Evolutionary conservation across 2,797 vertebrate genomes (phyloP), one percentile per base, ranked within the genome.

Genomic region (Mus caroli): DNA sequence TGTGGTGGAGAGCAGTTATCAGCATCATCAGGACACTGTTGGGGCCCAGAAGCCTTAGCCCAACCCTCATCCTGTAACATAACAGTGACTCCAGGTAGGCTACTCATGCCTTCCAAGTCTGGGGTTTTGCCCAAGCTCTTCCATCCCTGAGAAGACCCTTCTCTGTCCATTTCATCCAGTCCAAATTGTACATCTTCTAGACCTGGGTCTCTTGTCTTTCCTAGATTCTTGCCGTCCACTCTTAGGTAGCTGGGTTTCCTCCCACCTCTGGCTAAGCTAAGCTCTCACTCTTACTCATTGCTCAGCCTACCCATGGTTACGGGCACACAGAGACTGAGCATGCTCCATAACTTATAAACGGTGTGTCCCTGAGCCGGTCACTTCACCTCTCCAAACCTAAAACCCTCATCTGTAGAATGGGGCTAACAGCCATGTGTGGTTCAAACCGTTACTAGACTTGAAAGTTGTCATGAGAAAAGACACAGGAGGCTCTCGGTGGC

Each of bases 121-220:
- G 0, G 4, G 62, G 6, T 75, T 89, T 92, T 78, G 37, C 71
- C 22, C 73, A 37, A 83, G 34, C 93, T 86, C 64, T 82, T 96
- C 71, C 40, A 78, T 73, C 22, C n/a, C 3, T 12, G 14, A 24
- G 85, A 94, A 95, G 60, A 17, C 90, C 67, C 24, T 96, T 96
- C 88, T 83, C 56, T 46, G 46, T 19, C 73, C 14, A 6, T 40
- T 50, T 78, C 76, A 43, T 76, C 28, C 6, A n/a, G 2, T 78
- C 40, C 64, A 26, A 71, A 75, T 34, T 34, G 64, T 84, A 34
- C 17, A 43, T 79, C 43, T 64, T 90, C 60, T 67, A 89, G 34
- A 56, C 67, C 24, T n/a, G 20, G 46, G 3, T 46, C 22, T 37
- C 31, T 86, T 58, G 46, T 15, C 54, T 67, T 20, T 78, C 26